Percentiles rank a stretch among this genome's conserved stretches.
Conservation (phyloP, 2,113 vertebrate genomes). For the Perca flavescens region DNA sequence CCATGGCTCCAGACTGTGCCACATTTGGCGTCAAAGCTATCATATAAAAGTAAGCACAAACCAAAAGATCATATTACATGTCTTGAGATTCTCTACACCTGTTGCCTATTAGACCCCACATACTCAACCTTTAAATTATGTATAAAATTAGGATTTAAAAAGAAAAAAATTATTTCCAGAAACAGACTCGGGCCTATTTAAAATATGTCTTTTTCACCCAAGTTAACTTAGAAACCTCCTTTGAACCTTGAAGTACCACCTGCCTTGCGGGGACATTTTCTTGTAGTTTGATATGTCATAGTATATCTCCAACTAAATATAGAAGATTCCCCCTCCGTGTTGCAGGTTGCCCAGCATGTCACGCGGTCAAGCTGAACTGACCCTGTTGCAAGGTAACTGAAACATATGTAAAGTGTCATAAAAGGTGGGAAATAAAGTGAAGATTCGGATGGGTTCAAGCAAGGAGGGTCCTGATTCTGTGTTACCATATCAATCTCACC, state of each 20-base stretch:
- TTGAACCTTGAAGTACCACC: conserved; percentile 4
- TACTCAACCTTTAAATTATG: not conserved
- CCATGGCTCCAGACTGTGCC: not conserved
- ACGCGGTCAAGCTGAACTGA: conserved; percentile 34
- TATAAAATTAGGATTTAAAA: not conserved
- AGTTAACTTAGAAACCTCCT: not conserved
- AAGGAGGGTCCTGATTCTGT: conserved; percentile 4
- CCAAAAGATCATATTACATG: conserved; percentile 4
- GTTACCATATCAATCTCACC: conserved; percentile 17
- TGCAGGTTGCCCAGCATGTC: conserved; percentile 28
- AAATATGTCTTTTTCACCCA: not conserved
- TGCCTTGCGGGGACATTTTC: conserved; percentile 44
- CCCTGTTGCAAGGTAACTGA: conserved; percentile 28
- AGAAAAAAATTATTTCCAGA: not conserved
- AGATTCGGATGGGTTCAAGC: conserved; percentile 42
- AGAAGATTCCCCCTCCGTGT: conserved; percentile 45
- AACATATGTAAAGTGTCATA: conserved; percentile 20
- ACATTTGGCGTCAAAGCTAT: conserved; percentile 6
- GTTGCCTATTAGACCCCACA: conserved; percentile 1
- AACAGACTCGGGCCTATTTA: not conserved
- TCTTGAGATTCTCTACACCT: conserved; percentile 1
- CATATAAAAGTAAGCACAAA: conserved; percentile 11
- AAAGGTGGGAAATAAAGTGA: conserved; percentile 41
- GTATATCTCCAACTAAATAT: conserved; percentile 72
- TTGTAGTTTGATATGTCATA: conserved; percentile 76